These are phyloP conservation scores for Linhomoeus sp. DNA, from an alignment of 2,888 invertebrate species.

Conservation along the genomic window DNA sequence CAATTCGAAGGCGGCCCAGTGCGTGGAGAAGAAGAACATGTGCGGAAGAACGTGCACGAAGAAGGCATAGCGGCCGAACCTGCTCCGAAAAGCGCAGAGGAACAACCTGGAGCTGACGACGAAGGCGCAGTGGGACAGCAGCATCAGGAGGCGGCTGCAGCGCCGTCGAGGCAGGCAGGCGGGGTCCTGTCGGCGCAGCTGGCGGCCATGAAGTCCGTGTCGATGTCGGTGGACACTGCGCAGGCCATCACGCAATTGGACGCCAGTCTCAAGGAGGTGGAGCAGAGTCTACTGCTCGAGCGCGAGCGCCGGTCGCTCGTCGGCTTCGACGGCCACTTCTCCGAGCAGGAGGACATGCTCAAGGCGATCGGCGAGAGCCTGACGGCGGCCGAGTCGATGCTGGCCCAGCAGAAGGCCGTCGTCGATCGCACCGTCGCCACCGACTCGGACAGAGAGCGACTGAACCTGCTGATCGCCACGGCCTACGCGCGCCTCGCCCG, in stretches of 20 bases:
- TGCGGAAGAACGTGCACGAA: no score
- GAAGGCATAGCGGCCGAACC: no score
- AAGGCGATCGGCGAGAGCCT: not conserved
- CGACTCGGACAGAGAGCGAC: not conserved
- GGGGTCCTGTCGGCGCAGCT: not conserved
- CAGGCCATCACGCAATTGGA: conserved; percentile 1
- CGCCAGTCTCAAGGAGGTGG: not conserved
- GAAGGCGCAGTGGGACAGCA: no score
- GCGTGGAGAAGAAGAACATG: no score
- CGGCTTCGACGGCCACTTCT: not conserved
- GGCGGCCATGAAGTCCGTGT: not conserved
- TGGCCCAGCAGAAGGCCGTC: not conserved
- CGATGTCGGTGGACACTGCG: not conserved
- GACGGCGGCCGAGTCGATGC: not conserved
- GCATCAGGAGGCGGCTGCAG: not conserved
- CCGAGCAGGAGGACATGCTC: not conserved
- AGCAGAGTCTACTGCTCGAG: not conserved
- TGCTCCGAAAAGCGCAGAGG: no score
- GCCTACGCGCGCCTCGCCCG: not conserved
- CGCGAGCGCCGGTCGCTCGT: not conserved
- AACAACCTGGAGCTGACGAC: no score
- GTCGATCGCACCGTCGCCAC: not conserved
- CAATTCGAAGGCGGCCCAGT: no score
- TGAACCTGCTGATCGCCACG: not conserved
- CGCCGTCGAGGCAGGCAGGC: not conserved